Conservation (phyloP, 2,113 vertebrate species). For the Asarcornis scutulata region DNA sequence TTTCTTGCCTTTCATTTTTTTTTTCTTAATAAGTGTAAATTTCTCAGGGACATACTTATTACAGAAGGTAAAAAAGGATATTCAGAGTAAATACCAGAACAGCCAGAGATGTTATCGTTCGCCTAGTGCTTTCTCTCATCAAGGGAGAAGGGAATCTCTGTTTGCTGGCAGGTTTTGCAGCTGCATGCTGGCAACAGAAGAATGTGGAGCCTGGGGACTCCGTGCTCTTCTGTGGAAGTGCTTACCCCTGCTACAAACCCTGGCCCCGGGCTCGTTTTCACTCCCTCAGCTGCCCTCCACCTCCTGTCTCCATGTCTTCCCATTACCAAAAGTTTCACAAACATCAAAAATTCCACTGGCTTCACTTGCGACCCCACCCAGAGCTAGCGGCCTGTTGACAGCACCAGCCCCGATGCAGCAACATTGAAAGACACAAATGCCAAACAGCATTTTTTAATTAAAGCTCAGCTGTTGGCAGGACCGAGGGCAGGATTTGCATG, state of each 20-base stretch:
- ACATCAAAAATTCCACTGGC: background rate
- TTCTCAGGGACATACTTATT: background rate
- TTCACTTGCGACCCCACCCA: background rate
- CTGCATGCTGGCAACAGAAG: background rate
- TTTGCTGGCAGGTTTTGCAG: background rate
- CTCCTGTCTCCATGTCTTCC: background rate
- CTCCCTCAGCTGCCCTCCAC: background rate
- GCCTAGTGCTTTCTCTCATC: background rate
- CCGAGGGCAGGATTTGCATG: background rate
- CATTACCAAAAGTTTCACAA: background rate
- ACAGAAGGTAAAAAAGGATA: background rate
- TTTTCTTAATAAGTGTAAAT: background rate
- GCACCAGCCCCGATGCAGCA: background rate
- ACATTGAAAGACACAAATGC: background rate
- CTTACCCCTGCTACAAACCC: background rate
- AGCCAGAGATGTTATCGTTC: background rate
- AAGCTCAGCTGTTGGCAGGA: background rate
- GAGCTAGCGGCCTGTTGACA: background rate
- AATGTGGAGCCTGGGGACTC: rapidly evolving
- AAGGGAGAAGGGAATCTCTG: background rate
- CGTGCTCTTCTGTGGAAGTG: background rate
- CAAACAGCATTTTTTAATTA: background rate
- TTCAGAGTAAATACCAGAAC: background rate
- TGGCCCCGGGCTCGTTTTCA: background rate
- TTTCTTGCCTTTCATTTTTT: background rate